phyloP scores from a whole-genome alignment of 2,888 invertebrate species.

The Plebejus argus region DNA sequence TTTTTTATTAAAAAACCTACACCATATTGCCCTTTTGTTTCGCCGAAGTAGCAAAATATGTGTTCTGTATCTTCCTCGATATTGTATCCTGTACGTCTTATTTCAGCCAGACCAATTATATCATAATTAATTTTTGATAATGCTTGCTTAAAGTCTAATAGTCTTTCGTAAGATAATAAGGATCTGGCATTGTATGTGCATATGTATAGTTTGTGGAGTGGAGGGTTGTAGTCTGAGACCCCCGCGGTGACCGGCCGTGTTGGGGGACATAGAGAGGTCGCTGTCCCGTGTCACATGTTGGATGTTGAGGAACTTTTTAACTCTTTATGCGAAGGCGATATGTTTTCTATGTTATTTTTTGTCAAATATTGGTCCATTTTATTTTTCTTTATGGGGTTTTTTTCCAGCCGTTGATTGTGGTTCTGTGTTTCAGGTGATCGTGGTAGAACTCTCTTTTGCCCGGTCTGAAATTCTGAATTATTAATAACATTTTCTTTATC shows the following conservation, averaged over 20 bases:
- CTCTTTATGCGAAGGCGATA: too few species aligned
- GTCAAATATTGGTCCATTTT: too few species aligned
- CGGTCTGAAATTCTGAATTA: too few species aligned
- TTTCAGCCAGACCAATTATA: conserved; percentile 13
- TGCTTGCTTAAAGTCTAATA: conserved; percentile 34
- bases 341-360: too few species aligned
- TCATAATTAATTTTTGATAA: conserved; percentile 34
- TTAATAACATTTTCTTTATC: too few species aligned
- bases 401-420: too few species aligned
- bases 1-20: conserved; percentile 39
- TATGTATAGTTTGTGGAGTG: conserved; percentile 35
- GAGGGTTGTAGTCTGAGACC: conserved; percentile 37
- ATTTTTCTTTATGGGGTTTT: too few species aligned
- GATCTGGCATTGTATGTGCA: conserved; percentile 38
- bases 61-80: conserved; percentile 34
- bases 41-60: conserved; percentile 34
- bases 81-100: conserved; percentile 32
- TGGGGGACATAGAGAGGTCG: conserved; percentile 32
- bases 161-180: conserved; percentile 32
- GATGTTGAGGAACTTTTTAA: neutral
- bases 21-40: conserved; percentile 37
- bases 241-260: conserved; percentile 34
- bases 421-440: too few species aligned
- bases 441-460: too few species aligned
- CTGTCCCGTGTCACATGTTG: conserved; percentile 16